phyloP scores from a whole-genome alignment of 2,113 vertebrate genomes.

The Centrocercus urophasianus region DNA sequence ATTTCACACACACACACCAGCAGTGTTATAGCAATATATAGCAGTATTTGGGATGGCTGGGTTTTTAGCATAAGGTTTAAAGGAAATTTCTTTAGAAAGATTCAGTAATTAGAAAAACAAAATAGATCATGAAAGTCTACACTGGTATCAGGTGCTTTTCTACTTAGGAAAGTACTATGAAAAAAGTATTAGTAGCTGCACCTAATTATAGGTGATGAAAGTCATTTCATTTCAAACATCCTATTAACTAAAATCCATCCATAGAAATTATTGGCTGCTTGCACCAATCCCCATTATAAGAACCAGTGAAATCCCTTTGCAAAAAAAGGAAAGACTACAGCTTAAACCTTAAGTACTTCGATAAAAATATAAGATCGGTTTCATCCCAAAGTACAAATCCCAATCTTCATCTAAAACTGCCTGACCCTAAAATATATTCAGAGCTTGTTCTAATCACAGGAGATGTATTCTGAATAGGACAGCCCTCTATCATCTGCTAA shows the following conservation, averaged over 20 bases:
- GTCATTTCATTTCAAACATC: conserved; percentile 68
- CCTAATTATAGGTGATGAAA: conserved; percentile 58
- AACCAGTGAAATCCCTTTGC: conserved; percentile 69
- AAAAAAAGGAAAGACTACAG: conserved; percentile 63
- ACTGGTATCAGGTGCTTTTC: not conserved
- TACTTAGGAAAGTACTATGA: conserved; percentile 11
- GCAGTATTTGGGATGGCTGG: not conserved
- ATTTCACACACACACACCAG: not conserved
- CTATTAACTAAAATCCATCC: conserved; percentile 75
- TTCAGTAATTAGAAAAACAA: not conserved
- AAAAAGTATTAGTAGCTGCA: conserved; percentile 27
- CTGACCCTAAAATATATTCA: conserved; percentile 73
- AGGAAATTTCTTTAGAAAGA: not conserved
- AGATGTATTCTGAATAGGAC: conserved; percentile 72
- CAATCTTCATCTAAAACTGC: conserved; percentile 74
- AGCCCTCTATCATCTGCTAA: conserved; percentile 73
- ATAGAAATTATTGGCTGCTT: conserved; percentile 63
- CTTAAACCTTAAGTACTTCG: conserved; percentile 76
- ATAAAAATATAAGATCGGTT: conserved; percentile 81
- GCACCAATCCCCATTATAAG: conserved; percentile 62
- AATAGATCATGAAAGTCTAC: not conserved
- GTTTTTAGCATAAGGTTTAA: not conserved
- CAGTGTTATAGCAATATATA: not conserved
- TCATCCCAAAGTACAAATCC: conserved; percentile 75
- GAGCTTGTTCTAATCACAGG: conserved; percentile 78